Base-by-base conservation (phyloP, 2,113 vertebrate species). In the Bufo gargarizans region DNA sequence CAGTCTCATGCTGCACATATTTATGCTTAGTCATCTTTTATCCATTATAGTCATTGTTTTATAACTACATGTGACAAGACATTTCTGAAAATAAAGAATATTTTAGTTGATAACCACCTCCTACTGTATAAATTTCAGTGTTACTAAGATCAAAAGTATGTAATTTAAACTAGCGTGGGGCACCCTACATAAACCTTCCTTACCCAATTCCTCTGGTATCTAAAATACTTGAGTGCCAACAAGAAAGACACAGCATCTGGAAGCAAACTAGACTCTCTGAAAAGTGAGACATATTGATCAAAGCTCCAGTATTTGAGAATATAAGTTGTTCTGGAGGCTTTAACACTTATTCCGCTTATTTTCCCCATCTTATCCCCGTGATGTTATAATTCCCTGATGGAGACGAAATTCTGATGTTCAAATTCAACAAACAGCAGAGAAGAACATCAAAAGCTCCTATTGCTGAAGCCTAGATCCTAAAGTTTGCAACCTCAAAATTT, bases 381-480 rank as follows among this genome's bases (percentile, higher is more conserved):
- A 85, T 43, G 50, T 63, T 22, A 59, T 63, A 86, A 77, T 77
- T 63, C 16, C 58, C 43, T n/a, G 11, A 49, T 5, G 72, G 22
- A 86, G 43, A 56, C 84, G 49, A 47, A 63, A 77, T 50, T 49
- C 58, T 59, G 55, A 56, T 86, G 56, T 61, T 86, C 45, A 50
- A 19, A 74, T 61, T 76, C 19, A 86, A 86, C 56, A 86, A 86
- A 77, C 84, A 86, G 84, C 84, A 77, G 71, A 47, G 56, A 33
- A 86, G 63, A 22, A 86, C 33, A 77, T 86, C 84, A 86, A 86
- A 86, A 55, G 84, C 47, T 0, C 56, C 20, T 50, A 8, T 22
- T n/a, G 56, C 55, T 45, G 33, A 76, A 85, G 61, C 63, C 72
- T 20, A 50, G 82, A 84, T 19, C n/a, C 72, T 61, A 63, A 59